Evolutionary conservation across 2,888 invertebrate species (phyloP).

Genomic region (Entomobrya multifasciata): DNA sequence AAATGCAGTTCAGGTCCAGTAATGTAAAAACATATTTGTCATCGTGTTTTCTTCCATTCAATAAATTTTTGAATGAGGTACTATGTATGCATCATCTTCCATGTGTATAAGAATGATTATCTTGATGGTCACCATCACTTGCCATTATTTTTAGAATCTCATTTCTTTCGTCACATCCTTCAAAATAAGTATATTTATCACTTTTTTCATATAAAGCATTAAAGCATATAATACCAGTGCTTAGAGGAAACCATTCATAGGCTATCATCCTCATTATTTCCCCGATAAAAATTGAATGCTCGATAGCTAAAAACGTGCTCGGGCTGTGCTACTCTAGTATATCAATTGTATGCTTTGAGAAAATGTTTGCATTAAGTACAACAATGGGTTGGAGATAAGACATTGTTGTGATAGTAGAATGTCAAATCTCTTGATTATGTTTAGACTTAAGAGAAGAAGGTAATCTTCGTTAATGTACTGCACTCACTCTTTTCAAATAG

Average conservation of each 20-base stretch:
- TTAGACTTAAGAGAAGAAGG: background rate
- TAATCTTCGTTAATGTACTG: no score
- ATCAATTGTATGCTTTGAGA: no score
- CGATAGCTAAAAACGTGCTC: background rate
- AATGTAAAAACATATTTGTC: background rate
- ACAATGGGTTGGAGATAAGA: no score
- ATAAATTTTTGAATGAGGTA: conserved; percentile 44
- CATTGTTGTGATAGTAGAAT: no score
- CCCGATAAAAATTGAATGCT: background rate
- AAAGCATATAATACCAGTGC: no score
- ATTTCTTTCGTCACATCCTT: background rate
- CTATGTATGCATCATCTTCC: conserved; percentile 39
- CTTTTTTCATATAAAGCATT: background rate
- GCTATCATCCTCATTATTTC: background rate
- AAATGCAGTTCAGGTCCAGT: background rate
- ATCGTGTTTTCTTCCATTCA: background rate
- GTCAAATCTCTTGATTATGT: background rate
- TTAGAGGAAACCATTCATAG: background rate
- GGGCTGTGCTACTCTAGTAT: no score
- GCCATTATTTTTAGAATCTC: conserved; percentile 17
- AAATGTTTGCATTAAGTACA: no score
- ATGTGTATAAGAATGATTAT: no score
- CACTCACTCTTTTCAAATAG: background rate
- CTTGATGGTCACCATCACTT: conserved; percentile 8
- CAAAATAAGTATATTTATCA: background rate